A percentile compares a stretch with the other conserved stretches of the same genome.
Evolutionary conservation across 1,140 invertebrate species (phyloP).

Genomic region (Drosophila ficusphila): DNA sequence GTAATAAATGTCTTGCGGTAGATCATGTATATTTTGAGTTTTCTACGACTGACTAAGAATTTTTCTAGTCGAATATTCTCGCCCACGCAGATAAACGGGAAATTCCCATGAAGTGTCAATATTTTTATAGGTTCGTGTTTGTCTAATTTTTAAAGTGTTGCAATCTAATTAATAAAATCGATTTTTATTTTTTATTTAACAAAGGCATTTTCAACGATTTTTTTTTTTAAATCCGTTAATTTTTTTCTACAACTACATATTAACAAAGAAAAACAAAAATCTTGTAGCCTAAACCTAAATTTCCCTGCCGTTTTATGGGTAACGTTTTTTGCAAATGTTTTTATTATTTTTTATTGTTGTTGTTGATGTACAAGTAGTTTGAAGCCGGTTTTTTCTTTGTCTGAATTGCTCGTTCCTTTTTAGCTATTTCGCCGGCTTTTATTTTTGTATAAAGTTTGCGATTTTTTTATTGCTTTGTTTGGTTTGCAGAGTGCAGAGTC

Average conservation of each 20-base stretch:
- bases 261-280: conserved; percentile 11
- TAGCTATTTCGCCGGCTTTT: conserved; percentile 73
- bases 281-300: conserved; percentile 17
- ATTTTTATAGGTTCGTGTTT: background rate
- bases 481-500: conserved; percentile 12
- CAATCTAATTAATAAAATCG: too few relatives aligned
- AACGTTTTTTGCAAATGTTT: conserved; percentile 27
- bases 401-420: conserved; percentile 39
- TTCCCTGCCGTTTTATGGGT: background rate
- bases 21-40: conserved; percentile 10
- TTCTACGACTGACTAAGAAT: conserved; percentile 17
- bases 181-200: background rate
- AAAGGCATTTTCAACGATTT: conserved; percentile 7
- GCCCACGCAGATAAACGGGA: conserved; percentile 19
- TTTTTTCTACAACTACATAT: too few relatives aligned
- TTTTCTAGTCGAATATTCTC: background rate
- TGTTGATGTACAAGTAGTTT: conserved; percentile 27
- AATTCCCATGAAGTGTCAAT: conserved; percentile 22
- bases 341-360: conserved; percentile 16
- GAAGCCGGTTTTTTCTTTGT: conserved; percentile 78
- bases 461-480: conserved; percentile 45
- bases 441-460: conserved; percentile 37
- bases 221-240: background rate
- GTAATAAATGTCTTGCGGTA: conserved; percentile 22
- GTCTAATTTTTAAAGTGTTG: background rate